A percentile compares a stretch with the other conserved stretches of the same genome.
Conservation (phyloP, 2,113 vertebrate species). For the Sphaerodactylus townsendi region DNA sequence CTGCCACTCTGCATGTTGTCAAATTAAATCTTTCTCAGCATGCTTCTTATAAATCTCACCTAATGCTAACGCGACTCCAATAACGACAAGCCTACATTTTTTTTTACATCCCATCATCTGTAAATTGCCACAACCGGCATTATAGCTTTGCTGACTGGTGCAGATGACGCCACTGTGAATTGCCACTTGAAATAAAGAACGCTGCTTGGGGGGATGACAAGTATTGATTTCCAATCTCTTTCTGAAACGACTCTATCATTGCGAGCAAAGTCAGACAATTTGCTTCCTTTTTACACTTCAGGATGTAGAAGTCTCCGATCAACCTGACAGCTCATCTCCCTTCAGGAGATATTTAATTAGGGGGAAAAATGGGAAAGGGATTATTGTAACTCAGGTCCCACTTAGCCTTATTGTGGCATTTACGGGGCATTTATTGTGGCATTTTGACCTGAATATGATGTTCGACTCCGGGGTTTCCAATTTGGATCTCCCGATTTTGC, state of each 20-base stretch:
- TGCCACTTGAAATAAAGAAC: constrained; percentile 64
- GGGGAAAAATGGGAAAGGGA: constrained; percentile 70
- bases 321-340: constrained; percentile 63
- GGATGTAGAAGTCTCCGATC: constrained; percentile 59
- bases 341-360: constrained; percentile 76
- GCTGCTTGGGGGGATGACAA: constrained; percentile 63
- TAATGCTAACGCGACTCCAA: constrained; percentile 61
- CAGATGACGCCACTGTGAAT: constrained; percentile 70
- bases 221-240: constrained; percentile 79
- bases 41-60: constrained; percentile 43
- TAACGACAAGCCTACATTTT: constrained; percentile 38
- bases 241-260: constrained; percentile 73
- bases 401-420: neutral
- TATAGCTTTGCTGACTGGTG: constrained; percentile 53
- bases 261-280: constrained; percentile 65
- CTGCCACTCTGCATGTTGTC: constrained; percentile 21
- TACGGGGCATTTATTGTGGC: no score
- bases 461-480: neutral
- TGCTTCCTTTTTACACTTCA: constrained; percentile 73
- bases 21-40: constrained; percentile 50
- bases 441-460: neutral
- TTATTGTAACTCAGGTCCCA: constrained; percentile 70
- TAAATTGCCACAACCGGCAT: constrained; percentile 32
- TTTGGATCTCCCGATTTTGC: neutral
- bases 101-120: constrained; percentile 50